phyloP scores from a whole-genome alignment of 2,888 invertebrate species.

The Phytoseiulus persimilis region DNA sequence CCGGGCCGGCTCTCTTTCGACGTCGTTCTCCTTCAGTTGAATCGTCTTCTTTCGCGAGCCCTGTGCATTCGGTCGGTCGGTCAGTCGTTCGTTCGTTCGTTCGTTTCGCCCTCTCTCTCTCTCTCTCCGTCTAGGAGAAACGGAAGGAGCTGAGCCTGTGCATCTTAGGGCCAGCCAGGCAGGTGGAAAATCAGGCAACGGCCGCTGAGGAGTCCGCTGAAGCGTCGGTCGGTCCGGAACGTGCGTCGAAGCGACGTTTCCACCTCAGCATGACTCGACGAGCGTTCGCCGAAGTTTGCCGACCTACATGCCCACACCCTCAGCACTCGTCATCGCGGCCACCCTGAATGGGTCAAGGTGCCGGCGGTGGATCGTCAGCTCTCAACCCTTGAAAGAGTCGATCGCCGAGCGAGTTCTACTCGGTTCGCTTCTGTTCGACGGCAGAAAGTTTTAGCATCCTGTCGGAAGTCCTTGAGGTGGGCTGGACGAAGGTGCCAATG shows the following conservation, averaged over 20 bases:
- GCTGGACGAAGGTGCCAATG: constrained; percentile 5
- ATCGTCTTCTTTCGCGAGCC: not conserved
- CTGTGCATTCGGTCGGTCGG: no score
- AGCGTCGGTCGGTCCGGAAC: not conserved
- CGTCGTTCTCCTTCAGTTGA: not conserved
- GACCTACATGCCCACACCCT: no score
- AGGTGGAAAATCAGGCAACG: not conserved
- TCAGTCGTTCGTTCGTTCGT: no score
- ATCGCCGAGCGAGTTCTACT: not conserved
- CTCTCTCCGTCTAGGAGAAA: no score
- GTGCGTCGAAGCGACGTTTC: not conserved
- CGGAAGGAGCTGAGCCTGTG: not conserved
- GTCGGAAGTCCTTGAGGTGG: constrained; percentile 5
- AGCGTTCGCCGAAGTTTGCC: not conserved
- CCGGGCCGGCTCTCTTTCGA: not conserved
- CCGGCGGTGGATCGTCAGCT: not conserved
- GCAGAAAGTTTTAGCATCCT: not conserved
- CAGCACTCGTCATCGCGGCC: no score
- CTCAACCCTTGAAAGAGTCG: not conserved
- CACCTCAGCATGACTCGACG: not conserved
- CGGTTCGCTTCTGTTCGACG: not conserved
- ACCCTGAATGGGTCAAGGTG: not conserved
- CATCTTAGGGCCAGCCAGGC: not conserved
- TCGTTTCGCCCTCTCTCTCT: no score
- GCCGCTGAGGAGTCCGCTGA: not conserved